A percentile compares a stretch with the other conserved stretches of the same genome.
phyloP scores from a whole-genome alignment of 2,113 vertebrate genomes.

The Eudyptes chrysolophus region DNA sequence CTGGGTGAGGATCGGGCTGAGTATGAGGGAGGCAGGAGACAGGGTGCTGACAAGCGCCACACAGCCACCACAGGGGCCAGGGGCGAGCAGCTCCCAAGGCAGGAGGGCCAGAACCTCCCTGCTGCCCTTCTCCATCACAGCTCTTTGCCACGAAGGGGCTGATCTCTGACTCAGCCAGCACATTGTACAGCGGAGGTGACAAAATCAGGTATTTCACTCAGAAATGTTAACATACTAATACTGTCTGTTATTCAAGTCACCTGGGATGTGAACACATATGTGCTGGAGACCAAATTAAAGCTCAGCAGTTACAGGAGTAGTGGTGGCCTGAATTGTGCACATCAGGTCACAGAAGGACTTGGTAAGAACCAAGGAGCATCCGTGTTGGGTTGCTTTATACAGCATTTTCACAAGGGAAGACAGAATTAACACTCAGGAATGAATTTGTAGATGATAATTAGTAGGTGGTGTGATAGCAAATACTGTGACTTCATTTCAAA shows the following conservation, averaged over 20 bases:
- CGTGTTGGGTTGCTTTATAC: background rate
- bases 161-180: background rate
- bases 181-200: background rate
- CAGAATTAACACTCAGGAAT: background rate
- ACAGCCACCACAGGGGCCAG: background rate
- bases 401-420: background rate
- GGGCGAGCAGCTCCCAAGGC: background rate
- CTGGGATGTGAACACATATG: accelerated
- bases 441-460: background rate
- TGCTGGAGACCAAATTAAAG: background rate
- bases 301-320: background rate
- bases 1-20: background rate
- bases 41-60: background rate
- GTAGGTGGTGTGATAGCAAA: background rate
- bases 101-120: background rate
- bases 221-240: background rate
- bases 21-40: background rate
- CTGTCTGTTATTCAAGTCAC: background rate
- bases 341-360: background rate
- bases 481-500: background rate
- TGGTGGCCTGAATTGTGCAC: background rate
- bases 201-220: background rate
- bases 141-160: background rate
- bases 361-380: background rate
- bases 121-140: background rate